Percentiles rank a stretch among this genome's conserved stretches.
These are phyloP conservation scores for Epinotia ramella DNA, from an alignment of 2,888 invertebrate genomes.

Conservation along the genomic window DNA sequence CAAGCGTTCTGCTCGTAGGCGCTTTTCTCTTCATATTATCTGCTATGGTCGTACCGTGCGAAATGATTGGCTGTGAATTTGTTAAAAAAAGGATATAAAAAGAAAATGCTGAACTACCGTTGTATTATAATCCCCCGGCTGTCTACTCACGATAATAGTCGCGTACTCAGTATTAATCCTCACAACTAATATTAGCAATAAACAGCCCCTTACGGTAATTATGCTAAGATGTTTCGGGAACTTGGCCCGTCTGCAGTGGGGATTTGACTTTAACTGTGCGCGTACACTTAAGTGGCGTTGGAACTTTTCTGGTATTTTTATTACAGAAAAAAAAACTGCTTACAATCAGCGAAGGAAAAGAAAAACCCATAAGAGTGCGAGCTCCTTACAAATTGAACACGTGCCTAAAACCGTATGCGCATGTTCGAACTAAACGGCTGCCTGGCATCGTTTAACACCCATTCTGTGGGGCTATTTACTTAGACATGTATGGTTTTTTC, in stretches of 20 bases:
- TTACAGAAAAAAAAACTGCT: not conserved
- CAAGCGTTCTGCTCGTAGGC: too few relatives aligned
- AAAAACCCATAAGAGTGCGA: too few relatives aligned
- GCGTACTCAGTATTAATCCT: conserved; percentile 75
- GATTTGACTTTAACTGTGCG: conserved; percentile 65
- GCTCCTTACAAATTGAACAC: too few relatives aligned
- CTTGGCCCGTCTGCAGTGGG: conserved; percentile 68
- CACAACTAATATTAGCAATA: conserved; percentile 83
- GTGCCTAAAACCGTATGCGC: too few relatives aligned
- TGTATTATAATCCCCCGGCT: conserved; percentile 29
- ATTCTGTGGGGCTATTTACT: too few relatives aligned
- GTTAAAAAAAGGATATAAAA: not conserved
- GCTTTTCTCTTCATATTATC: too few relatives aligned
- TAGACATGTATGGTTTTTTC: too few relatives aligned
- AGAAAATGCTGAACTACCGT: not conserved
- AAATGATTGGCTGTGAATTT: too few relatives aligned
- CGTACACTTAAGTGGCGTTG: conserved; percentile 47
- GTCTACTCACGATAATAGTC: conserved; percentile 45
- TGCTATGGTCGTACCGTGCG: too few relatives aligned
- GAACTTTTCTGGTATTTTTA: not conserved
- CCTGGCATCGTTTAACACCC: too few relatives aligned
- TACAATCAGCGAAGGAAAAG: too few relatives aligned
- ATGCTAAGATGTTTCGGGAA: conserved; percentile 79
- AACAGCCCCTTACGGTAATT: conserved; percentile 81
- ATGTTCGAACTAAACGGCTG: too few relatives aligned